Base-by-base conservation (phyloP, 2,797 vertebrate species). In the Choloepus didactylus region DNA sequence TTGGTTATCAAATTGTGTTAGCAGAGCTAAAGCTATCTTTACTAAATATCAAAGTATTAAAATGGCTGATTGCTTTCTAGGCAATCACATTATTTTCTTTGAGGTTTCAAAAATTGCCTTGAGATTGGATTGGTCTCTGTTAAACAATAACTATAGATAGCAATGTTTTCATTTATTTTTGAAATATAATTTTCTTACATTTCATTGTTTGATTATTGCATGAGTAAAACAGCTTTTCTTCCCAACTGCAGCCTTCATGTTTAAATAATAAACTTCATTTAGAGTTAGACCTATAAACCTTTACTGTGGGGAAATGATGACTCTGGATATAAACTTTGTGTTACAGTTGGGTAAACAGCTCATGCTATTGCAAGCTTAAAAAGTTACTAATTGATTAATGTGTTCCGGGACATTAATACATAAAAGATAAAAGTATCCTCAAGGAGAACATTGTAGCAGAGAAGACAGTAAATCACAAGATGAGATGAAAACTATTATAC, bases 21-120 rank as follows among this genome's bases (percentile, higher is more conserved):
- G 87, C 75, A 97, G 90, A 97, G 94, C 97, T 89, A 96, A 96
- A 97, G n/a, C 51, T 92, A 90, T 96, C 95, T 96, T 96, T 98
- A 97, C 98, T 98, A 98, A 98, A 97, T 98, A 98, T 97, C 97
- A 97, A 97, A 97, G 93, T 95, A 97, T 93, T 96, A 95, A 96
- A 75, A 79, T 90, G 69, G 82, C 87, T 97, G 96, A 98, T 97
- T 98, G 94, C 89, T 98, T 98, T 98, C 91, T 97, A 91, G 85
- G 87, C 67, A 96, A 96, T 94, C 97, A 89, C 64, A 97, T 98
- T 97, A 97, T 96, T 98, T 98, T 97, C 89, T 59, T 95, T 83
- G 93, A 46, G 64, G 81, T 95, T 98, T 96, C 95, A 97, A 98
- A 98, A 98, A 95, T 95, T 97, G 92, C 95, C 69, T 96, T 95